Evolutionary conservation across 1,140 invertebrate species (phyloP).

Genomic region (Fopius arisanus): DNA sequence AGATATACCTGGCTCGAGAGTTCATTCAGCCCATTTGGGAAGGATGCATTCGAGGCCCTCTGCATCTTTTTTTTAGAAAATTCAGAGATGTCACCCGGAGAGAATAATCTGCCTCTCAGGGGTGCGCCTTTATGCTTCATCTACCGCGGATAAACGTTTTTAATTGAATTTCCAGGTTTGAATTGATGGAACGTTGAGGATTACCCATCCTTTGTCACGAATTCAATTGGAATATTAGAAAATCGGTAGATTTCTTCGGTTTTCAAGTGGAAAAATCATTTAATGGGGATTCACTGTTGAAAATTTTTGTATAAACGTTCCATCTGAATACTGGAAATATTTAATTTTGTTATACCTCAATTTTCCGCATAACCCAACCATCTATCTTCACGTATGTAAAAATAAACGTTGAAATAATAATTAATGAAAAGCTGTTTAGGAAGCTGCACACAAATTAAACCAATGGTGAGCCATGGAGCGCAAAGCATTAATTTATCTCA

Average conservation of each 20-base stretch:
- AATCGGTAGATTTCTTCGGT: too few relatives aligned
- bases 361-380: background rate
- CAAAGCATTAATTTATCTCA: background rate
- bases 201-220: background rate
- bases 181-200: background rate
- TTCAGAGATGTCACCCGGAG: constrained; percentile 2
- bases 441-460: background rate
- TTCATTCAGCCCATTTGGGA: constrained; percentile 34
- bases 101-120: background rate
- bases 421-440: constrained; percentile 13
- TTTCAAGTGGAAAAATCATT: background rate
- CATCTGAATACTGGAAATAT: too few relatives aligned
- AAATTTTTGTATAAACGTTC: too few relatives aligned
- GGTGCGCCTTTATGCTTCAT: background rate
- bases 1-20: constrained; percentile 18
- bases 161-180: background rate
- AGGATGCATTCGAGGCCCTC: constrained; percentile 30
- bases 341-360: too few relatives aligned
- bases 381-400: background rate
- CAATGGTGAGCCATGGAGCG: background rate
- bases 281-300: too few relatives aligned
- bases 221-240: background rate
- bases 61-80: constrained; percentile 24
- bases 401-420: constrained; percentile 13
- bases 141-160: background rate